Evolutionary conservation across 2,888 invertebrate genomes (phyloP), one percentile per base, ranked within the genome.

Genomic region (Lycocerus yunnanus): DNA sequence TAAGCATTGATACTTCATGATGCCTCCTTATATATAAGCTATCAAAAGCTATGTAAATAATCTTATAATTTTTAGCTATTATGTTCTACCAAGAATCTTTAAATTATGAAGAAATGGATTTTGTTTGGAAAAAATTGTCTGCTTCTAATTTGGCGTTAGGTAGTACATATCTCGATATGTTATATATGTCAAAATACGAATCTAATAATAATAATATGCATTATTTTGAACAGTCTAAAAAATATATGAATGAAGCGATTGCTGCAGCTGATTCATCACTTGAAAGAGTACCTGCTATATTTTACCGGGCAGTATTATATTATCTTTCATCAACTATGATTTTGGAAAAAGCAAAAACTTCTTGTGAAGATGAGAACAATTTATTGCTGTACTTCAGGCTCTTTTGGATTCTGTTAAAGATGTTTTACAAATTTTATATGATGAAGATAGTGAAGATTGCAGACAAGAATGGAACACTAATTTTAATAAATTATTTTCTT

Each of bases 81-180:
- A 83, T 88, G 24, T 92, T 93, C 85, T 97, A 96, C 85, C 89
- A 92, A 63, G 89, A 89, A 74, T 94, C 95, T 0, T 83, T 93
- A 43, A 88, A 87, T 3, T 84, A 90, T 15, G 88, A 90, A 3
- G 86, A 88, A 9, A 90, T 66, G 86, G 82, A 84, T 61, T 82
- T 82, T 69, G 83, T 85, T 66, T 75, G 83, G 11, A 78, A 83
- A 20, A 78, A 86, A 3, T 87, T 94, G 61, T 97, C 95, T 4
- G 96, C 95, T 80, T 93, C 94, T 61, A 90, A 92, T 80, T 97
- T 97, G 85, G 97, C 97, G 85, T 87, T 24, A 3, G 11, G 24
- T 11, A 0, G 1, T 11, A 11, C 3, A 27, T 27, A 27, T 27
- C n/a, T 1, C 5, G 5, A 27, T 27, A 13, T 4, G 13, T 4